Evolutionary conservation across 2,888 invertebrate genomes (phyloP), one percentile per base, ranked within the genome.

Genomic region (Tyria jacobaeae): DNA sequence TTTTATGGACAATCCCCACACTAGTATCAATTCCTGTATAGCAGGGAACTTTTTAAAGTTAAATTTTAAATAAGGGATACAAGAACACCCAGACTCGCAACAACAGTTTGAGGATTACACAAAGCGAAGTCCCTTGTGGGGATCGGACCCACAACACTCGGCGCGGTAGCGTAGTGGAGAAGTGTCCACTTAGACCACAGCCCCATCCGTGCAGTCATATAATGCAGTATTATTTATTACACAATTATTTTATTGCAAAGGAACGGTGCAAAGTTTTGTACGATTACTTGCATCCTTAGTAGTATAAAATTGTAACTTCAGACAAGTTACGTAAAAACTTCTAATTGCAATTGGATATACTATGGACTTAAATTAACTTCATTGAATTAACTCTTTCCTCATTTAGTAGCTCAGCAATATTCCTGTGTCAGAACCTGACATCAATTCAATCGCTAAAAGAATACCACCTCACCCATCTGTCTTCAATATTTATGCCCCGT

Each of bases 401-500:
- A 10, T 3, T 44, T 10, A 44, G 44, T 31, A n/a, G n/a, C 7
- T 31, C 27, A 31, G 27, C 27, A n/a, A n/a, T n/a, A n/a, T n/a
- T n/a, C n/a, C n/a, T n/a, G n/a, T n/a, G 17, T 0, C 21, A 17
- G 21, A 21, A 21, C 44, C 12, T 3, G 5, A 21, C 44, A 21
- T 21, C 21, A 10, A 4, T 44, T 21, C 21, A 12, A 44, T 4
- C 21, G 15, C 48, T 49, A 15, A 15, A 25, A 27, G 27, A 44
- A 3, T 12, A 21, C 44, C 21, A 21, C 44, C 44, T 49, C 14
- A 27, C n/a, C 1, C n/a, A 3, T 27, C 14, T 25, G 15, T 25
- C 24, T 7, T 49, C 27, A n/a, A 49, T 49, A 17, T 27, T 27
- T 15, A 51, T n/a, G 27, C 64, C 34, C n/a, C 15, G 5, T 51